Conservation (phyloP, 2,888 invertebrate species). For the Caenorhabditis wallacei region DNA sequence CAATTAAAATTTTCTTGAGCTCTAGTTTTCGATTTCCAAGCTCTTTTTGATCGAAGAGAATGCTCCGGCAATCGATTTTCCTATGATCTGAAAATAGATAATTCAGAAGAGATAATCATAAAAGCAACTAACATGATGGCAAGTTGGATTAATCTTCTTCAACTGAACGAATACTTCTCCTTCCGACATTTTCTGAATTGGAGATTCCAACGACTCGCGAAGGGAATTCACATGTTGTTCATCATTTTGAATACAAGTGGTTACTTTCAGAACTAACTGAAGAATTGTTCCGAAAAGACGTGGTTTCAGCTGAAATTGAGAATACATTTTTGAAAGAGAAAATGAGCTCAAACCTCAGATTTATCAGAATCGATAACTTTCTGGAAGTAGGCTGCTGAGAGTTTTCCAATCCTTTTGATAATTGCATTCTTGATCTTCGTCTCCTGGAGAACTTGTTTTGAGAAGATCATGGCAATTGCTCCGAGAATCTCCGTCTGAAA, state of each 20-base stretch:
- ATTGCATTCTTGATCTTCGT: slow-evolving; percentile 16
- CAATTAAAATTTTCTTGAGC: too few relatives aligned
- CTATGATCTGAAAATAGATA: slow-evolving; percentile 41
- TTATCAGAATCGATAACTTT: slow-evolving; percentile 50
- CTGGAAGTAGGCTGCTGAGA: slow-evolving; percentile 47
- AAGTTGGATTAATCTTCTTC: slow-evolving; percentile 60
- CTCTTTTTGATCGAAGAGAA: slow-evolving; percentile 43
- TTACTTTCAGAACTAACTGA: slow-evolving; percentile 60
- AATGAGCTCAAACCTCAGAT: slow-evolving; percentile 45
- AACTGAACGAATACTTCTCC: slow-evolving; percentile 43
- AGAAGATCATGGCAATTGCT: slow-evolving; percentile 53
- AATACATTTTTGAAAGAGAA: not conserved
- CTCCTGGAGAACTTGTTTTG: slow-evolving; percentile 51
- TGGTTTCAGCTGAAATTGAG: slow-evolving; percentile 69
- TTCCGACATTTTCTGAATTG: slow-evolving; percentile 45
- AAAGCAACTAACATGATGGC: slow-evolving; percentile 44
- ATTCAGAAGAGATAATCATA: not conserved
- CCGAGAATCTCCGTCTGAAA: slow-evolving; percentile 60
- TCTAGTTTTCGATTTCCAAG: slow-evolving; percentile 42
- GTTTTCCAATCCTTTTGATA: slow-evolving; percentile 50
- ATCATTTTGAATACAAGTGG: slow-evolving; percentile 30
- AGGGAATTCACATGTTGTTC: slow-evolving; percentile 47
- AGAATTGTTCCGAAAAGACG: slow-evolving; percentile 72
- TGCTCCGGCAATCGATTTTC: slow-evolving; percentile 50
- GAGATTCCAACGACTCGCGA: slow-evolving; percentile 20